phyloP scores from a whole-genome alignment of 2,888 invertebrate genomes.

The Plebejus argus region DNA sequence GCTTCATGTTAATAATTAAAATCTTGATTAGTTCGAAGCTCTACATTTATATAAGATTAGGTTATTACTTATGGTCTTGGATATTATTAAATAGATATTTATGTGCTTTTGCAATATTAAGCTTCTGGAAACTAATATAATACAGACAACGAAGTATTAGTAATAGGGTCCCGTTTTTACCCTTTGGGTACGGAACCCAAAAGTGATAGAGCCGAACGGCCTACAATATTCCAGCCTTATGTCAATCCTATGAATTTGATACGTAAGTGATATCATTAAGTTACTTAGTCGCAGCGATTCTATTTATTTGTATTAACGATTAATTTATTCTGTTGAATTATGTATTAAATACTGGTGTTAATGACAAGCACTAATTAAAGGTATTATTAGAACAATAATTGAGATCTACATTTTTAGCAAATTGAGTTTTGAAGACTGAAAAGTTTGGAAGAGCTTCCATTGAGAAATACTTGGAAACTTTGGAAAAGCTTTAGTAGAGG shows the following conservation, averaged over 20 bases:
- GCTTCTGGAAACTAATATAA: too few relatives aligned
- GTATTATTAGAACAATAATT: neutral
- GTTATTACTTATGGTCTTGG: too few relatives aligned
- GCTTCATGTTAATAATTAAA: conserved; percentile 3
- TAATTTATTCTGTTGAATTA: neutral
- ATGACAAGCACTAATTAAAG: neutral
- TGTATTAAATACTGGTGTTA: conserved; percentile 4
- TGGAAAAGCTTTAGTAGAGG: too few relatives aligned
- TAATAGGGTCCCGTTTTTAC: too few relatives aligned
- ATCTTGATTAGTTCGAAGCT: neutral
- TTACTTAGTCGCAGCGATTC: neutral
- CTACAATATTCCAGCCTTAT: too few relatives aligned
- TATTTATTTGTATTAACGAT: neutral
- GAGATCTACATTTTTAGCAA: neutral
- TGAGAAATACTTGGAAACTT: neutral
- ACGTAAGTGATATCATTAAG: neutral
- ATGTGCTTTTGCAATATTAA: neutral
- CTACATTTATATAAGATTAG: neutral
- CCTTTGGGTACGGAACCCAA: too few relatives aligned
- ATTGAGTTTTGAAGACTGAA: neutral
- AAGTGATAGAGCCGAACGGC: too few relatives aligned
- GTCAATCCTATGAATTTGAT: too few relatives aligned
- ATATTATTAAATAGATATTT: neutral
- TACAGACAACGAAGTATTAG: too few relatives aligned
- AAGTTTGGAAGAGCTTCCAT: neutral